phyloP scores from a whole-genome alignment of 2,113 vertebrate genomes.

The Ictalurus punctatus region DNA sequence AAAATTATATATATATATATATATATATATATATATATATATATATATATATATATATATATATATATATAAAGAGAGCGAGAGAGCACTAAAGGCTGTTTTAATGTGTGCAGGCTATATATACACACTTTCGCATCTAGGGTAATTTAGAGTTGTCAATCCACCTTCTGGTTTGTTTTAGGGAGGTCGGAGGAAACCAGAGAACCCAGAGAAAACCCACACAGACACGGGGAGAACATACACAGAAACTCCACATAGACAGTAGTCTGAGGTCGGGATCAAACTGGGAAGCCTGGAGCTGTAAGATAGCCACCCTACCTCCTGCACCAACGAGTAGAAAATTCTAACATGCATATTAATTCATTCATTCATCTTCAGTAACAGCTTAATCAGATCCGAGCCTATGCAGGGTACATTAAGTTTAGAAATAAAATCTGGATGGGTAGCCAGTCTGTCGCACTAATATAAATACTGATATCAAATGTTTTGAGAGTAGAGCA shows the following conservation, averaged over 20 bases:
- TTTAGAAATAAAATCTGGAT: background rate
- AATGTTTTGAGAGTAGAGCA: background rate
- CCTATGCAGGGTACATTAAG: background rate
- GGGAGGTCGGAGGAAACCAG: background rate
- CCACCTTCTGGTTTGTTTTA: background rate
- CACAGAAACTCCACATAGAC: background rate
- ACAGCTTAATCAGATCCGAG: background rate
- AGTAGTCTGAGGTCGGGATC: background rate
- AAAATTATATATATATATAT: background rate
- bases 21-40: too few species aligned
- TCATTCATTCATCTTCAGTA: background rate
- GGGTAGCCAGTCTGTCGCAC: background rate
- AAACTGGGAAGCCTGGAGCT: background rate
- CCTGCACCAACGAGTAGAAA: background rate
- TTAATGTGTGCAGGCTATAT: background rate
- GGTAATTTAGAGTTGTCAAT: background rate
- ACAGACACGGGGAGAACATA: background rate
- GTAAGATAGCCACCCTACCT: too few species aligned
- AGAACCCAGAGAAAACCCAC: background rate
- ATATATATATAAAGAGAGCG: too few species aligned
- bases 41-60: too few species aligned
- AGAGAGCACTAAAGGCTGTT: background rate
- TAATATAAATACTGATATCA: background rate
- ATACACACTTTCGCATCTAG: background rate
- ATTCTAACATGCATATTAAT: background rate